phyloP scores from a whole-genome alignment of 2,888 invertebrate species.

The Epiblema foenella region DNA sequence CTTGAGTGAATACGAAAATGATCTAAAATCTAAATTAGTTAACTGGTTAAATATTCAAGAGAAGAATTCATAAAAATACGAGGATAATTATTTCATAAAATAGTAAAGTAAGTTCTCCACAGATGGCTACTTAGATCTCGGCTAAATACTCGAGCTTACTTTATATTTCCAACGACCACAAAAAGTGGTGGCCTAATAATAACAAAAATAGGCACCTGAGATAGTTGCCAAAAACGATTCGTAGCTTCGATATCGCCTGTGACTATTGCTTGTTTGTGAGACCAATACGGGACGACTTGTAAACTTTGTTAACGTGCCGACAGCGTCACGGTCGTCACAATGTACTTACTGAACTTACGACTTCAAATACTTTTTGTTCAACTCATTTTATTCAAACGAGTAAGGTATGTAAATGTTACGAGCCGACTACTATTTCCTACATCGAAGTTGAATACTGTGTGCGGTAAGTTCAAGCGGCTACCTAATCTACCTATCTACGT shows the following conservation, averaged over 20 bases:
- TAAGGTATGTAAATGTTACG: too few species aligned
- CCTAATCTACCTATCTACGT: not conserved
- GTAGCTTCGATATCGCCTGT: not conserved
- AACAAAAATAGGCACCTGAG: too few species aligned
- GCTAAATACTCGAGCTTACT: not conserved
- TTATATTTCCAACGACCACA: not conserved
- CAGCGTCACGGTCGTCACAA: not conserved
- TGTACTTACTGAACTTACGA: not conserved
- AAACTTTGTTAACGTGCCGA: not conserved
- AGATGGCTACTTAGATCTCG: not conserved
- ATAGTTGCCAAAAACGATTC: not conserved
- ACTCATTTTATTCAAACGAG: not conserved
- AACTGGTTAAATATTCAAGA: too few species aligned
- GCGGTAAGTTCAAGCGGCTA: not conserved
- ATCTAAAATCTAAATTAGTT: too few species aligned
- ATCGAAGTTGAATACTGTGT: too few species aligned
- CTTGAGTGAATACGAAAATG: too few species aligned
- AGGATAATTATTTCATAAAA: too few species aligned
- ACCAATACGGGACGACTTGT: not conserved
- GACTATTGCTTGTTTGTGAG: not conserved
- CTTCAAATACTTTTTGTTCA: not conserved
- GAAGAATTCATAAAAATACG: too few species aligned
- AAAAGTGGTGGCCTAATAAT: not conserved
- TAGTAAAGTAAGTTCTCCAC: too few species aligned
- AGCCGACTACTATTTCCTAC: too few species aligned